Evolutionary conservation across 2,888 invertebrate species (phyloP), one percentile per base, ranked within the genome.

Genomic region (Drosophila mimetica): DNA sequence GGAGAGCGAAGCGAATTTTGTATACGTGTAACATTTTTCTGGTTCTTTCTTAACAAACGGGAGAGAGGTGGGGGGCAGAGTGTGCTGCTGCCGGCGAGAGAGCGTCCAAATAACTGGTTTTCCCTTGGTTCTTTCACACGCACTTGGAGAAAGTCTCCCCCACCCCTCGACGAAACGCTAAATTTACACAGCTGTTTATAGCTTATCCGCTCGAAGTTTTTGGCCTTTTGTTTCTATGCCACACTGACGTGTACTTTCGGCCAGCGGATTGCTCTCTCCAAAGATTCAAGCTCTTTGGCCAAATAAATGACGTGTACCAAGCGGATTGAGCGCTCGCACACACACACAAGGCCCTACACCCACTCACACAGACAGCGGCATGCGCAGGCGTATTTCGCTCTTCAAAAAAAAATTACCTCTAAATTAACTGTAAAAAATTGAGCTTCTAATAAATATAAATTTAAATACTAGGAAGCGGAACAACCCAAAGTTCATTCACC

Each of bases 11-110:
- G 8, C 57, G 32, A 32, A 67, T 75, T 79, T 86, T 88, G 84
- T 88, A 81, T 88, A 84, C 84, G 84, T 84, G 84, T 81, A 84
- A 76, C 79, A 72, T 74, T 84, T 77, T 85, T 84, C 79, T 84
- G 71, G 67, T 59, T 74, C 69, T 66, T 65, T 51, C 71, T 55
- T 48, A 18, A 32, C 25, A 50, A 50, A 44, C 7, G 5, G 14
- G 30, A 30, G 25, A 59, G 25, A 41, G 39, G 16, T 53, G 42
- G 39, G 25, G 47, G 22, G 42, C 8, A 37, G 7, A 41, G 20
- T 6, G 25, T 0, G 25, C 7, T 34, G 39, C 28, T 30, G 36
- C 64, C 64, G 67, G 61, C 25, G 25, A 22, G 25, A 37, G 32
- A 53, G 41, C 41, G 32, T 20, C 16, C 13, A 52, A 55, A 34